These are phyloP conservation scores for Tillus elongatus DNA, from an alignment of 2,888 invertebrate genomes.

Conservation along the genomic window DNA sequence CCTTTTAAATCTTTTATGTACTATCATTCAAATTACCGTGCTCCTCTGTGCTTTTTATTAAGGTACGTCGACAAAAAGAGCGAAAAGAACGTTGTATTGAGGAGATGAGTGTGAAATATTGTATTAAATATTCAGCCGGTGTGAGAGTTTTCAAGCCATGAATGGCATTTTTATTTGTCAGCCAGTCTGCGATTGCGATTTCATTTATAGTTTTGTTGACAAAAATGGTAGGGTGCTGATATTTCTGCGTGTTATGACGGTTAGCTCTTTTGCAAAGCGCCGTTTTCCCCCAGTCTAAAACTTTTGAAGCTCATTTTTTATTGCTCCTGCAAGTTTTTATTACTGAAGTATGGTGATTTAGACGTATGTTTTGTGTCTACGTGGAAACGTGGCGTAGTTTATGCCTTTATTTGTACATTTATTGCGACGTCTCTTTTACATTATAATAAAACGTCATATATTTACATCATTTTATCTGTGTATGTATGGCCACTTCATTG, in stretches of 20 bases:
- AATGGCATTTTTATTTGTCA: slow-evolving; percentile 18
- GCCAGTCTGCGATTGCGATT: slow-evolving; percentile 16
- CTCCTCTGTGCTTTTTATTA: too few relatives aligned
- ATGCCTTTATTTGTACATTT: slow-evolving; percentile 1
- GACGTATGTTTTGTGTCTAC: slow-evolving; percentile 18
- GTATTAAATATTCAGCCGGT: slow-evolving; percentile 15
- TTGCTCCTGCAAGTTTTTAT: slow-evolving; percentile 17
- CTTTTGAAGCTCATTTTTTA: slow-evolving; percentile 14
- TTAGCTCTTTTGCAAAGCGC: slow-evolving; percentile 1
- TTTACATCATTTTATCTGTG: neutral
- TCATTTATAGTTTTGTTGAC: slow-evolving; percentile 25
- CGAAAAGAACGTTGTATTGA: neutral
- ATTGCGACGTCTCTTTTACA: neutral
- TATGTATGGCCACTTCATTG: neutral
- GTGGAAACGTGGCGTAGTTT: slow-evolving; percentile 8
- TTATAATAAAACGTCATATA: neutral
- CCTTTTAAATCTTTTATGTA: too few relatives aligned
- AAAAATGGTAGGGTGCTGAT: slow-evolving; percentile 14
- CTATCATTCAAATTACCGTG: too few relatives aligned
- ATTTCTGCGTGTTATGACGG: slow-evolving; percentile 14
- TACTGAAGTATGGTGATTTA: slow-evolving; percentile 21
- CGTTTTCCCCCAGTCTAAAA: slow-evolving; percentile 8
- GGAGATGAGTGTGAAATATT: slow-evolving; percentile 11
- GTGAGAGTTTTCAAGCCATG: slow-evolving; percentile 11
- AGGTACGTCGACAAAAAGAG: neutral